Evolutionary conservation across 2,888 invertebrate genomes (phyloP), one percentile per base, ranked within the genome.

Genomic region (Cynaeus angustus): DNA sequence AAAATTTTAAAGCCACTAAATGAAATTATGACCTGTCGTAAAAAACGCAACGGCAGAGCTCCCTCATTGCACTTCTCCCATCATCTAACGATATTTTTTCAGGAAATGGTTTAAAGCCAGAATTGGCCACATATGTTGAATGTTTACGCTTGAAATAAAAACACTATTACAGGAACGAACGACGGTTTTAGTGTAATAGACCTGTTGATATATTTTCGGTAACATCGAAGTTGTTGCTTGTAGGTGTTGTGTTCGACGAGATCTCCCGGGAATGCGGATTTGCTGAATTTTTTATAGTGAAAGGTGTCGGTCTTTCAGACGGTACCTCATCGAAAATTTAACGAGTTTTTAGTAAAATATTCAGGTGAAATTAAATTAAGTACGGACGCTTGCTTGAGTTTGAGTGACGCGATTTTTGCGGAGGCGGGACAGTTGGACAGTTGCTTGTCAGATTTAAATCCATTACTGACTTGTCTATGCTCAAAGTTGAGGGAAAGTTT

Each of bases 121-220:
- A 26, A 56, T 41, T 56, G 56, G 43, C 43, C 56, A 26, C 43
- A 43, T 43, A 56, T 55, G 55, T 13, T 13, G 46, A 21, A 46
- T 28, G 48, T 50, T 50, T 50, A 50, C 28, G 48, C 10, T 21
- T 21, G 41, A 26, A 56, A 56, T 56, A 56, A 56, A 56, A 56
- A 41, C 41, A 56, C 56, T 56, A 56, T 56, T 43, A 56, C 37
- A 6, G 10, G 26, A 16, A 37, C 43, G 43, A 56, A 56, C 56
- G 56, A 56, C 56, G 56, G 56, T 56, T 56, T 56, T 56, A 56
- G 45, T 46, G 59, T 59, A 59, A 59, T 59, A 45, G 59, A 59
- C 59, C 59, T 59, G 59, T 59, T 59, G 59, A 59, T 59, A 59
- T 59, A 59, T 59, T 59, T 59, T 59, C 46, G 59, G 59, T 45